Percentiles rank a stretch among this genome's conserved stretches.
Conservation (phyloP, 2,888 invertebrate genomes). For the Rhopalosiphum nymphaeae region DNA sequence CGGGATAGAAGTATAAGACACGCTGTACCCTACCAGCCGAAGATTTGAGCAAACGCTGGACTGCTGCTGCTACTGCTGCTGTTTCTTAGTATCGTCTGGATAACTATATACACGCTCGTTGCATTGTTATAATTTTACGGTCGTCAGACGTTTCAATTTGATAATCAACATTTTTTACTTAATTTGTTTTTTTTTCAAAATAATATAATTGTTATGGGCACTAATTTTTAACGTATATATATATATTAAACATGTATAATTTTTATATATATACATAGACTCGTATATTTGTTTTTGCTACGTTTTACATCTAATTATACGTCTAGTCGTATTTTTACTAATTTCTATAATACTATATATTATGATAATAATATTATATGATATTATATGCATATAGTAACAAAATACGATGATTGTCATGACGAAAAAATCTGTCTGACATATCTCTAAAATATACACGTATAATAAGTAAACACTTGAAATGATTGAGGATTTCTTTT, state of each 20-base stretch:
- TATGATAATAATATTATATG: no score
- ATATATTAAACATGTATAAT: not conserved
- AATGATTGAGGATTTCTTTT: not conserved
- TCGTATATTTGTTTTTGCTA: not conserved
- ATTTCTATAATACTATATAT: not conserved
- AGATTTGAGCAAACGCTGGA: not conserved
- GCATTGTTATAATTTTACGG: not conserved
- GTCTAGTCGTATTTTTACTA: not conserved
- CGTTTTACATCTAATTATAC: not conserved
- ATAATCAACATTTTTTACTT: not conserved
- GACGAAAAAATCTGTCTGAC: not conserved
- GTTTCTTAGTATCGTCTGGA: not conserved
- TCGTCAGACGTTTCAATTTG: not conserved
- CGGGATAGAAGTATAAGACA: not conserved
- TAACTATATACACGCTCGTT: not conserved
- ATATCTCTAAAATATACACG: not conserved
- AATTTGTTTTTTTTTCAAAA: not conserved
- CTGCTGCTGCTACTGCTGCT: not conserved
- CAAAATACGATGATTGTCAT: not conserved
- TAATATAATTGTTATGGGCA: not conserved
- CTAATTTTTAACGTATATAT: not conserved
- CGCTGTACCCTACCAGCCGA: not conserved
- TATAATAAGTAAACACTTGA: not conserved
- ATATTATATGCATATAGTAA: not conserved
- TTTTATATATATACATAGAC: no score